Evolutionary conservation across 2,113 vertebrate genomes (phyloP), one percentile per base, ranked within the genome.

Genomic region (Phyllostomus discolor): DNA sequence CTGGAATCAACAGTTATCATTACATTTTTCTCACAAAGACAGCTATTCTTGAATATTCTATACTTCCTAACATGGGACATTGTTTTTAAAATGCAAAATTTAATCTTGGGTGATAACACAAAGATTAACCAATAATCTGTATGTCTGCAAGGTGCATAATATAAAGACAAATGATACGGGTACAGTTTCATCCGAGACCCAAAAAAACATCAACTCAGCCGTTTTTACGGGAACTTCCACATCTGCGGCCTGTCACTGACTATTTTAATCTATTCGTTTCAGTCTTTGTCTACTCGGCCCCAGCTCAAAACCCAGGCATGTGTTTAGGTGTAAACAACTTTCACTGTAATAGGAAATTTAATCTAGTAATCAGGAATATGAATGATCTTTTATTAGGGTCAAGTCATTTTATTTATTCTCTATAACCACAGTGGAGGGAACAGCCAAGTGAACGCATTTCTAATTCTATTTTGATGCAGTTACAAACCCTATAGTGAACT

Each of bases 231-330:
- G n/a, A 96, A 97, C 46, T 79, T 97, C 46, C 66, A 93, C 81
- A 97, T 95, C 79, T 97, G 91, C 89, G 96, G 95, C 59, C 94
- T 95, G 76, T 78, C 85, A 94, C 11, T 97, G 48, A 94, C 97
- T 91, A 96, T 80, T 96, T 97, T 78, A 90, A 95, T 94, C 57
- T 95, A 80, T 76, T 87, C 64, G 41, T 91, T 86, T 92, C 76
- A 92, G 57, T 95, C 95, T 96, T 92, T 95, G 83, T 93, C 76
- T 84, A 62, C 38, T 31, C 35, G 91, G 41, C 43, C 28, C 66
- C 90, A 80, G 66, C 94, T 90, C 82, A 97, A 97, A 97, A 96
- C 35, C 33, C 64, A 96, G 64, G 48, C 24, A 93, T 90, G 69
- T 91, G 52, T 79, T 59, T 92, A 97, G 78, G 96, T 82, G 24